Evolutionary conservation across 2,888 invertebrate genomes (phyloP).

Genomic region (Amorpha juglandis): DNA sequence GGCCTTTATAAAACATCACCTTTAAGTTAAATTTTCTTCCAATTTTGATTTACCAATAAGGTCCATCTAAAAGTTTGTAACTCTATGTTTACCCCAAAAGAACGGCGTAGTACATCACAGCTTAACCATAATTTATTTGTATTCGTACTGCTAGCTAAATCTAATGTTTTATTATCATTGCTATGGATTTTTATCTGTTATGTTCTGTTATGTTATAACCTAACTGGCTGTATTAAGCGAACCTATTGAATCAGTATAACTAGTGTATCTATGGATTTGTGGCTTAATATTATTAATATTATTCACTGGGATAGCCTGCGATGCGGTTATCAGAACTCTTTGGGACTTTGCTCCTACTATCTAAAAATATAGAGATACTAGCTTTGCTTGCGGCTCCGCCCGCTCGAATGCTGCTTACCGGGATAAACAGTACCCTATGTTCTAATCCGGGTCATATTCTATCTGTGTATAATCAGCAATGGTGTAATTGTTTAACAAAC

Average conservation of each 20-base stretch:
- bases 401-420: no score
- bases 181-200: slow-evolving; percentile 41
- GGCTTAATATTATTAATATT: not conserved
- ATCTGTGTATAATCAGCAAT: no score
- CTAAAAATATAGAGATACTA: no score
- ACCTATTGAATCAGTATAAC: not conserved
- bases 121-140: slow-evolving; percentile 68
- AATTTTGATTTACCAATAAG: not conserved
- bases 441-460: no score
- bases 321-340: no score
- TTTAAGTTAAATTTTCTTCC: not conserved
- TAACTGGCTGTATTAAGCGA: not conserved
- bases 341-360: no score
- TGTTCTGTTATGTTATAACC: slow-evolving; percentile 16
- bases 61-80: slow-evolving; percentile 34
- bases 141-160: slow-evolving; percentile 40
- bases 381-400: no score
- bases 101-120: slow-evolving; percentile 48
- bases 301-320: no score
- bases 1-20: no score
- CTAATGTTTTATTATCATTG: slow-evolving; percentile 30
- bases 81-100: slow-evolving; percentile 37
- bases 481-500: no score
- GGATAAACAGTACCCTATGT: no score
- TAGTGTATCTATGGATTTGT: not conserved